A percentile compares a stretch with the other conserved stretches of the same genome.
Evolutionary conservation across 2,113 vertebrate species (phyloP).

Genomic region (Apeltes quadracus): DNA sequence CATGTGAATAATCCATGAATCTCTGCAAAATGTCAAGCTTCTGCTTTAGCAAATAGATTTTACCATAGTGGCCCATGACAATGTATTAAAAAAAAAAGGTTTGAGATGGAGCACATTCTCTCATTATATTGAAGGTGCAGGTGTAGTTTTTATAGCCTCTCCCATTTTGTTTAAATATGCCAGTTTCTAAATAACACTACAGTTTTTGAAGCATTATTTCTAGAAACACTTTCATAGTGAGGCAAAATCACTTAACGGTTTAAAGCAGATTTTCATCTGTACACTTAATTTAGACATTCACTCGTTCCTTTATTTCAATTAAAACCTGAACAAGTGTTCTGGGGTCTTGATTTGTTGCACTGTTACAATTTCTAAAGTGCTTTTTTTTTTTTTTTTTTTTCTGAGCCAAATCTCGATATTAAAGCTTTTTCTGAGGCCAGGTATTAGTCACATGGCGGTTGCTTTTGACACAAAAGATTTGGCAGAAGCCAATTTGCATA

Average conservation of each 20-base stretch:
- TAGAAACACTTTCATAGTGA: not conserved
- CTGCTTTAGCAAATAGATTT: conserved; percentile 18
- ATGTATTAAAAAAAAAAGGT: not conserved
- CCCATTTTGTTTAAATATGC: not conserved
- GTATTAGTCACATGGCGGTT: conserved; percentile 91
- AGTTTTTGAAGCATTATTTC: conserved; percentile 20
- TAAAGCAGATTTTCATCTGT: conserved; percentile 9
- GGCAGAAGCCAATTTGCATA: conserved; percentile 95
- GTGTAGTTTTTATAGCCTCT: not conserved
- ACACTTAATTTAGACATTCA: conserved; percentile 30
- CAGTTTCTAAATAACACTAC: conserved; percentile 9
- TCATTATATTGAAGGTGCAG: not conserved
- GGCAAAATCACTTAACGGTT: conserved; percentile 29
- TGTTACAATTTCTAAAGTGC: conserved; percentile 41
- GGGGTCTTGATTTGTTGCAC: conserved; percentile 37
- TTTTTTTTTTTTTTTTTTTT: conserved; percentile 46
- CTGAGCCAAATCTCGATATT: conserved; percentile 48
- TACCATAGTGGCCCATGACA: not conserved
- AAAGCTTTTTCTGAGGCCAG: conserved; percentile 80
- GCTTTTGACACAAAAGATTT: conserved; percentile 90
- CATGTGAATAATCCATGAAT: conserved; percentile 61
- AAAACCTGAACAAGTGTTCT: conserved; percentile 33
- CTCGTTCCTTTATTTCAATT: conserved; percentile 48
- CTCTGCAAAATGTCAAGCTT: conserved; percentile 47
- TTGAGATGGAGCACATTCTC: conserved; percentile 1